Percentiles rank a stretch among this genome's conserved stretches.
Conservation (phyloP, 2,888 invertebrate species). For the Lissonota sp. region DNA sequence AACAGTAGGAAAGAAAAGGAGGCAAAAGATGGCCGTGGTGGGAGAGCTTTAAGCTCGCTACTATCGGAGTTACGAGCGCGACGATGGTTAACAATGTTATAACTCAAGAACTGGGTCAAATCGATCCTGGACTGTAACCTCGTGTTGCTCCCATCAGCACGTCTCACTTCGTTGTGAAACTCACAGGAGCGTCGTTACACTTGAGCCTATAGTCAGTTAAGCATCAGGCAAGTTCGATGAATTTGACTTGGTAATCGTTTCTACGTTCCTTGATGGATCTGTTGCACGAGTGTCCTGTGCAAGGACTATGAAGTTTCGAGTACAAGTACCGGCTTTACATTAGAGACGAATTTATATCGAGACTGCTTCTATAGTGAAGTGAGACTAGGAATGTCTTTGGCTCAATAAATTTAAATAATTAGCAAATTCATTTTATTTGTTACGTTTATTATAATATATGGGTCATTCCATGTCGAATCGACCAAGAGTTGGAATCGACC, state of each 20-base stretch:
- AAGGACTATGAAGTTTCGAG: too few relatives aligned
- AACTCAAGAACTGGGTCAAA: conserved; percentile 78
- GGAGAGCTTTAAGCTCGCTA: conserved; percentile 44
- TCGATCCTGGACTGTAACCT: conserved; percentile 66
- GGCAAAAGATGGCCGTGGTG: conserved; percentile 23
- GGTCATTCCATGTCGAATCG: too few relatives aligned
- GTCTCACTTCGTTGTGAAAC: conserved; percentile 11
- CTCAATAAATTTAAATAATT: too few relatives aligned
- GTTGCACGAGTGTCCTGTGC: not conserved
- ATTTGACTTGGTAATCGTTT: conserved; percentile 71
- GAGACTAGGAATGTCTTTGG: too few relatives aligned
- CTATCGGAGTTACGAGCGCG: conserved; percentile 69
- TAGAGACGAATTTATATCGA: too few relatives aligned
- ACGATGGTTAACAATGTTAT: conserved; percentile 76
- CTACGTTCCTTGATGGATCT: conserved; percentile 23
- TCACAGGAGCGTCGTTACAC: conserved; percentile 62
- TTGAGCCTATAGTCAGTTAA: conserved; percentile 65
- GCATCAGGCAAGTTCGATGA: conserved; percentile 72
- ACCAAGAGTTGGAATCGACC: too few relatives aligned
- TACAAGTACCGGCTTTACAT: too few relatives aligned
- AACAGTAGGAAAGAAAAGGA: conserved; percentile 32
- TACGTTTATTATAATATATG: too few relatives aligned
- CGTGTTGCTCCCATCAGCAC: conserved; percentile 52
- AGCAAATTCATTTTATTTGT: too few relatives aligned
- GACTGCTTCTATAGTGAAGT: too few relatives aligned